Evolutionary conservation across 1,140 invertebrate genomes (phyloP).

Genomic region (Argopecten irradians): DNA sequence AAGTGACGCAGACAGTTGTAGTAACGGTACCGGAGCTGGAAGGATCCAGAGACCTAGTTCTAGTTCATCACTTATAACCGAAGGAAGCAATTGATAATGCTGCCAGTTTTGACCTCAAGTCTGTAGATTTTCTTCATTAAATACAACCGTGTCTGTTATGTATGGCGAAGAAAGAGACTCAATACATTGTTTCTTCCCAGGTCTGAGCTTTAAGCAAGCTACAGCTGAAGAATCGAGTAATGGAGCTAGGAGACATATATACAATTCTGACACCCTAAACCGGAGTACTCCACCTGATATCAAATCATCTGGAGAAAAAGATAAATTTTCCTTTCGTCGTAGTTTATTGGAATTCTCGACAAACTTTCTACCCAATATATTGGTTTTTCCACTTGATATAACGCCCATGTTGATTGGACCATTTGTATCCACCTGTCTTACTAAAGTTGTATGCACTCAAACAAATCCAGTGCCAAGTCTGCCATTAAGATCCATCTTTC

Average conservation of each 20-base stretch:
- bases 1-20: not conserved
- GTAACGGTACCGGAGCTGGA: not conserved
- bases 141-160: not conserved
- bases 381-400: not conserved
- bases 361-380: not conserved
- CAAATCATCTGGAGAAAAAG: not conserved
- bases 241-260: not conserved
- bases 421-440: constrained; percentile 9
- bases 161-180: not conserved
- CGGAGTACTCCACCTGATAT: not conserved
- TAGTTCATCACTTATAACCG: not conserved
- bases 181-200: not conserved
- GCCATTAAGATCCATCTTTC: not conserved
- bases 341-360: not conserved
- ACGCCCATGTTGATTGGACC: not conserved
- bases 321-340: not conserved
- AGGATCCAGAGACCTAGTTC: not conserved
- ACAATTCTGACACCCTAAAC: not conserved
- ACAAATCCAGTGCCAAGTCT: not conserved
- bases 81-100: not conserved
- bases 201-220: not conserved
- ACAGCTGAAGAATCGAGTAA: not conserved
- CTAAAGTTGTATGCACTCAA: not conserved
- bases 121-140: constrained; percentile 1
- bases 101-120: not conserved